A percentile compares a stretch with the other conserved stretches of the same genome.
Conservation (phyloP, 1,140 invertebrate species). For the Trichoplusia ni region DNA sequence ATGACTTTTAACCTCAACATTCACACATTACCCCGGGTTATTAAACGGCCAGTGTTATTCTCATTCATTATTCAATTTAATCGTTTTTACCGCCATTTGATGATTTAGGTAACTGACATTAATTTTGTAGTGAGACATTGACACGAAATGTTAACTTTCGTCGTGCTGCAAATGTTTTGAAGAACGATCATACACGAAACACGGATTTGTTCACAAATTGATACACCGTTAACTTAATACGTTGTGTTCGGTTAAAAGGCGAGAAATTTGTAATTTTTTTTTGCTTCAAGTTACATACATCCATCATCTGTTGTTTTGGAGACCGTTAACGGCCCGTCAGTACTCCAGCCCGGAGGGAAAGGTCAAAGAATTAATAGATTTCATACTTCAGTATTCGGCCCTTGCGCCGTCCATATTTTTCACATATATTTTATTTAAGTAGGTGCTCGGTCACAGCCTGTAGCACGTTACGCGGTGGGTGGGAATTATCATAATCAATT, state of each 20-base stretch:
- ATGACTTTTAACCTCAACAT: slow-evolving; percentile 6
- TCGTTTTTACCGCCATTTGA: background rate
- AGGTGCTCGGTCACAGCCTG: background rate
- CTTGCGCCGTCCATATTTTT: background rate
- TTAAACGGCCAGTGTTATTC: background rate
- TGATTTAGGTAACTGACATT: slow-evolving; percentile 23
- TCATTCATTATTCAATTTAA: slow-evolving; percentile 8
- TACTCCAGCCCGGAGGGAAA: slow-evolving; percentile 19
- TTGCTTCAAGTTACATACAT: slow-evolving; percentile 39
- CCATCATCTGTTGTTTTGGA: slow-evolving; percentile 34
- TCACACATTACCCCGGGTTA: background rate
- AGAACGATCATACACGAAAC: slow-evolving; percentile 36
- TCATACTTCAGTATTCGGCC: slow-evolving; percentile 8
- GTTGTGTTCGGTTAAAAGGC: slow-evolving; percentile 51
- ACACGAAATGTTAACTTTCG: slow-evolving; percentile 25
- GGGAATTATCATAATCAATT: too few species aligned
- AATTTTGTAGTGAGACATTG: slow-evolving; percentile 28
- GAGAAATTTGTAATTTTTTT: slow-evolving; percentile 66
- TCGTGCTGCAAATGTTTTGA: slow-evolving; percentile 31
- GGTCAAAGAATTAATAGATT: slow-evolving; percentile 30
- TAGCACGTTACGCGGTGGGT: background rate
- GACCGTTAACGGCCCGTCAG: slow-evolving; percentile 40
- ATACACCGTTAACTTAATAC: slow-evolving; percentile 63
- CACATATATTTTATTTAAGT: background rate
- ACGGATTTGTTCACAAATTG: slow-evolving; percentile 51